Evolutionary conservation across 2,888 invertebrate genomes (phyloP).

Genomic region (Drosophila suboccidentalis): DNA sequence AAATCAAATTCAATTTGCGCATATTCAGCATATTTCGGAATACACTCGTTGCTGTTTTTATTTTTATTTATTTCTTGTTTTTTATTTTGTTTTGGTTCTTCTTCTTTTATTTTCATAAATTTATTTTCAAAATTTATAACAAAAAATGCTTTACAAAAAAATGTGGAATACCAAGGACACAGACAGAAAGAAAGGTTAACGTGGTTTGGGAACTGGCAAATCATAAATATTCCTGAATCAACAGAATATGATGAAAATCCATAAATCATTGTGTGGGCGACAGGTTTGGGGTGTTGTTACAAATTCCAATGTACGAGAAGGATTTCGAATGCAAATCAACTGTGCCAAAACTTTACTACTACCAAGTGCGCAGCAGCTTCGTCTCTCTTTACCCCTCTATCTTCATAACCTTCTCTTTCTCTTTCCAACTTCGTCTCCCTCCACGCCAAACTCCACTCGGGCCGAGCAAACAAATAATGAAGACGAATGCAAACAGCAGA

Average conservation of each 20-base stretch:
- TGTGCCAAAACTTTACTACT: constrained; percentile 78
- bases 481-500: constrained; percentile 81
- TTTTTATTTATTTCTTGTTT: constrained; percentile 23
- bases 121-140: constrained; percentile 67
- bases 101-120: constrained; percentile 49
- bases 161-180: constrained; percentile 41
- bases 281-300: constrained; percentile 1
- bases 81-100: constrained; percentile 29
- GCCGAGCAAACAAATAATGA: constrained; percentile 81
- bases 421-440: background rate
- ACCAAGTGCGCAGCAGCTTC: constrained; percentile 70
- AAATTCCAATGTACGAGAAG: constrained; percentile 31
- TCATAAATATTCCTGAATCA: constrained; percentile 84
- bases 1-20: constrained; percentile 80
- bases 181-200: constrained; percentile 45
- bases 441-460: constrained; percentile 35
- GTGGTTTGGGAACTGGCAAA: constrained; percentile 61
- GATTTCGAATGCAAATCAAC: constrained; percentile 82
- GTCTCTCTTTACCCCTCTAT: background rate
- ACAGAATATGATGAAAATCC: constrained; percentile 84
- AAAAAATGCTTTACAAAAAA: constrained; percentile 52
- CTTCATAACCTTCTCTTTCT: constrained; percentile 3
- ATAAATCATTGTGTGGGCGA: constrained; percentile 79
- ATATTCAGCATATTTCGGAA: constrained; percentile 73
- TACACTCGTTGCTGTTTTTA: constrained; percentile 39